A percentile compares a stretch with the other conserved stretches of the same genome.
Evolutionary conservation across 1,140 invertebrate species (phyloP).

Genomic region (Rhopalosiphum maidis): DNA sequence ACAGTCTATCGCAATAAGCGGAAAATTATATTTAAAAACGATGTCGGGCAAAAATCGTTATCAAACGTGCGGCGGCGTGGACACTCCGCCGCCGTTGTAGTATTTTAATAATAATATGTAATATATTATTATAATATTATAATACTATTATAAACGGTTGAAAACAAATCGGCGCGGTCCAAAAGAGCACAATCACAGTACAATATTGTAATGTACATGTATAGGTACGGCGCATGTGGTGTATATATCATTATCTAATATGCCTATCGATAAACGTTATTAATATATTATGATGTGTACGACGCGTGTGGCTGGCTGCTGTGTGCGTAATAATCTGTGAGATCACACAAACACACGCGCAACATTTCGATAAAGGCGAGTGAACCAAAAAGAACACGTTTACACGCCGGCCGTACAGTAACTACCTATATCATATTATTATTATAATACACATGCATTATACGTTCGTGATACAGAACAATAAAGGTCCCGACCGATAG

Average conservation of each 20-base stretch:
- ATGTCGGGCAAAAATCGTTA: background rate
- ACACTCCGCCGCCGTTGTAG: background rate
- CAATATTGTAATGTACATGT: no score
- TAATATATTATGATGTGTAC: background rate
- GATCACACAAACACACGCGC: background rate
- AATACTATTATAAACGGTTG: background rate
- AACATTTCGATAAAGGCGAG: background rate
- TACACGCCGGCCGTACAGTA: background rate
- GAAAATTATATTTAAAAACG: background rate
- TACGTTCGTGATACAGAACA: background rate
- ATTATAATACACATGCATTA: no score
- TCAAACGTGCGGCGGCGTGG: background rate
- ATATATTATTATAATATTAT: no score
- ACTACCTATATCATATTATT: no score
- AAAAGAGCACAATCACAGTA: background rate
- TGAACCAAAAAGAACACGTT: background rate
- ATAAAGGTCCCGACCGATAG: background rate
- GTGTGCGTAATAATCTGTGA: background rate
- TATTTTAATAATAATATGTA: no score
- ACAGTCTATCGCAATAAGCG: background rate
- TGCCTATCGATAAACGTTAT: background rate
- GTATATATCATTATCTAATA: background rate
- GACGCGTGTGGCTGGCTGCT: background rate
- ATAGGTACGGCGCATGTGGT: no score
- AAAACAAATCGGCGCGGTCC: background rate